Conservation (phyloP, 1,140 invertebrate species). For the Conus betulinus region DNA sequence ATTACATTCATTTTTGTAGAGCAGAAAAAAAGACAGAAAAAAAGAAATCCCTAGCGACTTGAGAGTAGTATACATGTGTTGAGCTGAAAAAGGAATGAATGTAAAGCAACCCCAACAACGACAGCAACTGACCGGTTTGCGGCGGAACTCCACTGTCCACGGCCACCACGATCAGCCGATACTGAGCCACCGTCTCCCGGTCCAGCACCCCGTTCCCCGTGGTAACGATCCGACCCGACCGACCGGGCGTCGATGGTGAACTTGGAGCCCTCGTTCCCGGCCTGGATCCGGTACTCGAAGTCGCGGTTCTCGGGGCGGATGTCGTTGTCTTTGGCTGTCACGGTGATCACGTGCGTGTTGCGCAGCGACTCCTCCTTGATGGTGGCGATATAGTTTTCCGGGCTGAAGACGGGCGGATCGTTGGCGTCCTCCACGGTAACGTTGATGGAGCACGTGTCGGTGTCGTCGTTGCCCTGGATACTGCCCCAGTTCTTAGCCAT, state of each 20-base stretch:
- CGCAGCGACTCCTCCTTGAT: slow-evolving; percentile 85
- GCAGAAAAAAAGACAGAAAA: background rate
- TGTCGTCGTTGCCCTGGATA: slow-evolving; percentile 95
- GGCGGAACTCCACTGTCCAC: slow-evolving; percentile 89
- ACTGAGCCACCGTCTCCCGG: slow-evolving; percentile 86
- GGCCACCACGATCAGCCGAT: slow-evolving; percentile 90
- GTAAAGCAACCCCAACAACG: background rate
- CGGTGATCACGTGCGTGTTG: slow-evolving; percentile 85
- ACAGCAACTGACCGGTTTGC: slow-evolving; percentile 80
- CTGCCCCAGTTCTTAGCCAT: slow-evolving; percentile 96
- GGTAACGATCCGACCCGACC: slow-evolving; percentile 75
- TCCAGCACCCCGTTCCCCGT: slow-evolving; percentile 83
- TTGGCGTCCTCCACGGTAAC: slow-evolving; percentile 96
- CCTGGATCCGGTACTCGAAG: slow-evolving; percentile 92
- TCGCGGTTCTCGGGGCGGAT: slow-evolving; percentile 93
- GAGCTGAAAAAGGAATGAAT: background rate
- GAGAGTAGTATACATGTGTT: background rate
- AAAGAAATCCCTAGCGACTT: background rate
- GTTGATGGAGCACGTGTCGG: slow-evolving; percentile 94
- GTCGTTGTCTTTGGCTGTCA: slow-evolving; percentile 93
- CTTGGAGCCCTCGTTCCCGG: slow-evolving; percentile 86
- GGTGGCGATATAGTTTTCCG: slow-evolving; percentile 84
- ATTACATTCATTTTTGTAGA: background rate
- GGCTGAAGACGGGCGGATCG: slow-evolving; percentile 93
- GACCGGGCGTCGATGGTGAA: slow-evolving; percentile 91